These are phyloP conservation scores for Akabosia matsudoensis DNA, from an alignment of 1,140 invertebrate species.

Conservation along the genomic window DNA sequence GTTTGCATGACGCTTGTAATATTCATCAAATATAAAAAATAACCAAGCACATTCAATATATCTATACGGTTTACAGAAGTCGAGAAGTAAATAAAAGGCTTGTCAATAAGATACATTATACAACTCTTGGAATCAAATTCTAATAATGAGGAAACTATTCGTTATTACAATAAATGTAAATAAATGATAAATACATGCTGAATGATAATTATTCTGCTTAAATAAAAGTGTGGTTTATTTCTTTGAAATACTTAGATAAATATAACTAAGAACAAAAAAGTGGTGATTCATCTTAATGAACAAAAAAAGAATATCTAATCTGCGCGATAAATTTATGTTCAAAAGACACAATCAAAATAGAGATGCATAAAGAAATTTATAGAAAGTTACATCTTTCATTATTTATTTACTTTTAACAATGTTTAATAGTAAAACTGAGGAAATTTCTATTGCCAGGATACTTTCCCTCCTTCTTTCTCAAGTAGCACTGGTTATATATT, in stretches of 20 bases:
- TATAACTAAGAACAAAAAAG: not conserved
- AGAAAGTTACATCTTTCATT: too few relatives aligned
- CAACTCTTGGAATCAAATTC: not conserved
- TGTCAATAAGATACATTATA: not conserved
- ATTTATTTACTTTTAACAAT: too few relatives aligned
- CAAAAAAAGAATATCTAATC: too few relatives aligned
- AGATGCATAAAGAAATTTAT: too few relatives aligned
- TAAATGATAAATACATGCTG: not conserved
- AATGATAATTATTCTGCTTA: not conserved
- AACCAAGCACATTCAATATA: conserved; percentile 16
- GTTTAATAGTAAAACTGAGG: too few relatives aligned
- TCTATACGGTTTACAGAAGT: too few relatives aligned
- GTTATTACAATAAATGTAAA: not conserved
- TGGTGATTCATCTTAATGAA: too few relatives aligned
- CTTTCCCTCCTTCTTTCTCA: too few relatives aligned
- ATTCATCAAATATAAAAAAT: conserved; percentile 1
- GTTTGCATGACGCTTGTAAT: conserved; percentile 22
- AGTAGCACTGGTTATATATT: too few relatives aligned
- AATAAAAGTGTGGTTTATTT: not conserved
- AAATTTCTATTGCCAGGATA: too few relatives aligned
- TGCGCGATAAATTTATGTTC: too few relatives aligned
- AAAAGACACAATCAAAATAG: too few relatives aligned
- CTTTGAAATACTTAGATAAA: not conserved
- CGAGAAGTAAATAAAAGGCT: not conserved
- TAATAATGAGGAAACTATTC: not conserved